Evolutionary conservation across 2,113 vertebrate species (phyloP), one percentile per base, ranked within the genome.

Genomic region (Lophotis ruficrista): DNA sequence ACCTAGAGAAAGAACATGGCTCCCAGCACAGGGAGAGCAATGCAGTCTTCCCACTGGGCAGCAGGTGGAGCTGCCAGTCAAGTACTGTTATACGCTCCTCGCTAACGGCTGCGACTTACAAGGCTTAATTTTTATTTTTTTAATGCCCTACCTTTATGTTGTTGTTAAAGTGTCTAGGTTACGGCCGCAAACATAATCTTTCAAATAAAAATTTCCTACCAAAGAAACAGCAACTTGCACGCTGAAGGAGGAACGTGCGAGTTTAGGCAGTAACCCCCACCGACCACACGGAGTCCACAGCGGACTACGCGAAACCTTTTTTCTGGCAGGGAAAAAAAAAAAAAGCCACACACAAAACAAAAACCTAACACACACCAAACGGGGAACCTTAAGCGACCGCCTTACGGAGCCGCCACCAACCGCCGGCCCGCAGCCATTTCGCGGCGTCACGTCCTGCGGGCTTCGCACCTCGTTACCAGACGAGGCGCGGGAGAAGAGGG

Each of bases 51-150:
- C 48, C 62, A 9, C 18, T 3, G 7, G 72, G 83, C 93, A 68
- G 43, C 47, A 75, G 94, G 73, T 1, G 93, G 81, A n/a, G 93
- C 92, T 6, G 4, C 41, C 81, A 4, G 54, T 12, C 65, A 78
- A 58, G 17, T 0, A 2, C 61, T 23, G 24, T 1, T 8, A 9
- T 1, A 4, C n/a, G 12, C 31, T 12, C n/a, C 14, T 18, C 22
- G 22, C 33, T 6, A 10, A 10, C 7, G 5, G 18, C 25, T 6
- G n/a, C 11, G 5, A 14, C 53, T 23, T 4, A 1, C 0, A 2
- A 21, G 7, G 23, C 9, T 6, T 3, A 18, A 9, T 14, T 69
- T 54, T 14, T 38, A 41, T 41, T 41, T 41, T 41, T 43, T 43
- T 15, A 43, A n/a, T 2, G 27, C 21, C 31, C 45, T 20, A 16